phyloP scores from a whole-genome alignment of 2,888 invertebrate species.

The Syrphus vitripennis region DNA sequence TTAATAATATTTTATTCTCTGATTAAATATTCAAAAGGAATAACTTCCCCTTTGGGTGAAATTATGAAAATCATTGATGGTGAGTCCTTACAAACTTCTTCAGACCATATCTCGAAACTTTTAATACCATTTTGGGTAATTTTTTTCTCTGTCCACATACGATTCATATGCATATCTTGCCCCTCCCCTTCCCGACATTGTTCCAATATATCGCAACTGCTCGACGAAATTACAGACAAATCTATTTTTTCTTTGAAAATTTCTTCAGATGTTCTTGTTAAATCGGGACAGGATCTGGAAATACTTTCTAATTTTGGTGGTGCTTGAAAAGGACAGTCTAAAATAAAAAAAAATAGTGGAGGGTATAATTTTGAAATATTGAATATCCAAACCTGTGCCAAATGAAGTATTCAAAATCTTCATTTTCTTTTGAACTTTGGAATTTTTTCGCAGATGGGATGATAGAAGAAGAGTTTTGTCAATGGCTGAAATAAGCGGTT shows the following conservation, averaged over 20 bases:
- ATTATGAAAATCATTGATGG: constrained; percentile 38
- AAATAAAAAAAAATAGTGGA: background rate
- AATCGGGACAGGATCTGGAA: background rate
- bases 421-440: background rate
- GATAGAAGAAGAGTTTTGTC: constrained; percentile 74
- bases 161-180: background rate
- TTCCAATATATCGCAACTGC: background rate
- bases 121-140: background rate
- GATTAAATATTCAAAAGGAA: constrained; percentile 25
- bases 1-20: background rate
- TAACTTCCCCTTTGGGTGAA: constrained; percentile 16
- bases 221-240: background rate
- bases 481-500: constrained; percentile 74
- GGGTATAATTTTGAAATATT: background rate
- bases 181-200: background rate
- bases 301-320: background rate
- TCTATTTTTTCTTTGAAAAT: background rate
- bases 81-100: background rate
- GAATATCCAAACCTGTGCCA: background rate
- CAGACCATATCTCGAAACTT: constrained; percentile 32
- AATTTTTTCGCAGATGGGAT: background rate
- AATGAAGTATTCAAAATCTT: background rate
- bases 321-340: background rate
- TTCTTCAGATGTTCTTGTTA: background rate
- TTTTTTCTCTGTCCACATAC: background rate